Base-by-base conservation (phyloP, 2,797 vertebrate species). In the Coregonus ussuriensis region DNA sequence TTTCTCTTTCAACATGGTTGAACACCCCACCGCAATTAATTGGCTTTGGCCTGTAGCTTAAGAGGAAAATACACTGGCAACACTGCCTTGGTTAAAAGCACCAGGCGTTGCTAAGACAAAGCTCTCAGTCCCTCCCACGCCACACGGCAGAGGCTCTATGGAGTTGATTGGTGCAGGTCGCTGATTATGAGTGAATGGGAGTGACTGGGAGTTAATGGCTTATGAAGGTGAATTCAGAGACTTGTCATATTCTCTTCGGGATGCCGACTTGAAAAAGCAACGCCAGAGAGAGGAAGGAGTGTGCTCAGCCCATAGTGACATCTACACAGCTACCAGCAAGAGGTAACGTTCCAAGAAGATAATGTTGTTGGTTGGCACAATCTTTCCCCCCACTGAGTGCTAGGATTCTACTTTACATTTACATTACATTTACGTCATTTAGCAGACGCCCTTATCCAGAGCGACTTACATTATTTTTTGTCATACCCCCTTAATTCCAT, bases 161-260 rank as follows among this genome's bases (percentile, higher is more conserved):
- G 66, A 76, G 80, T 81, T 82, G 85, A 88, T 78, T 81, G 81
- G 83, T 88, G 87, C 53, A 14, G 80, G 81, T 84, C 74, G 83
- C 74, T 84, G 81, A 81, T 33, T 33, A 33, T 9, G 52, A 53
- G 52, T 9, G 14, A 37, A 7, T 9, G 68, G 37, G 16, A 69
- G 35, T 4, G 67, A 69, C 4, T 56, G 16, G 54, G 2, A n/a
- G 54, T n/a, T 15, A 4, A 6, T n/a, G 54, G 54, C 54, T 56
- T n/a, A 56, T n/a, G 11, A n/a, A 4, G 54, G 54, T 56, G 1
- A 18, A 56, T n/a, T 15, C 54, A 56, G 54, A 4, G 54, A 18
- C 54, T 56, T 56, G 54, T 56, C 54, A 18, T 4, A 56, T 56
- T 56, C 54, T 5, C 16, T 18, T 1, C 54, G 11, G 54, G 54